Base-by-base conservation (phyloP, 2,797 vertebrate species). In the Mus minutoides region DNA sequence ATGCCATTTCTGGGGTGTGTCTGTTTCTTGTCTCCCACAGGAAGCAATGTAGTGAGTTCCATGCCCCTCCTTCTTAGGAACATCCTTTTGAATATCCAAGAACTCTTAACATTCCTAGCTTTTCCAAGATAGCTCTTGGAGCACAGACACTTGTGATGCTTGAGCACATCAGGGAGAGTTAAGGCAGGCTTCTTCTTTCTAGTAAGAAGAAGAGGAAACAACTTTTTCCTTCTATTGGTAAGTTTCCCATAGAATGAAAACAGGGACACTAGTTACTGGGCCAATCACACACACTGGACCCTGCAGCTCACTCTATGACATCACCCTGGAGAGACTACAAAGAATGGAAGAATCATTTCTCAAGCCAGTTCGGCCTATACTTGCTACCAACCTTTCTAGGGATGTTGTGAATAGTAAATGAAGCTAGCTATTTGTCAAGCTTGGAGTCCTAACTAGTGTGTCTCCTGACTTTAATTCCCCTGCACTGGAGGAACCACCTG, bases 381-480 rank as follows among this genome's bases (percentile, higher is more conserved):
- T 24, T 16, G 34, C 60, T 12, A 14, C 14, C 60, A 34, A 6
- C 17, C 52, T 92, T 92, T 88, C 83, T 14, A 88, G 89, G 43
- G 52, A 58, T 21, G 4, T 14, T 46, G 7, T 80, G 40, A 62
- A 49, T 9, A 21, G 82, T 54, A 84, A 92, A 82, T 85, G 22
- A 94, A 73, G 56, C 58, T 8, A 87, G 52, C 43, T 91, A 6
- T 73, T 75, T 91, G 64, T 46, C 37, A 84, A 52, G 24, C 19
- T 92, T 88, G 83, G 85, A 40, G 7, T 87, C 78, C 85, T 69
- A 73, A 40, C 69, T 62, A 86, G 26, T 52, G 14, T 78, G 46
- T 87, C 91, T 93, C 94, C 62, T 86, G 52, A 56, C 46, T 40
- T 93, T 75, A 34, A 69, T 85, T 73, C 58, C 90, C 52, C 26